Evolutionary conservation across 2,888 invertebrate genomes (phyloP).

Genomic region (Xanthostigma xanthostigma): DNA sequence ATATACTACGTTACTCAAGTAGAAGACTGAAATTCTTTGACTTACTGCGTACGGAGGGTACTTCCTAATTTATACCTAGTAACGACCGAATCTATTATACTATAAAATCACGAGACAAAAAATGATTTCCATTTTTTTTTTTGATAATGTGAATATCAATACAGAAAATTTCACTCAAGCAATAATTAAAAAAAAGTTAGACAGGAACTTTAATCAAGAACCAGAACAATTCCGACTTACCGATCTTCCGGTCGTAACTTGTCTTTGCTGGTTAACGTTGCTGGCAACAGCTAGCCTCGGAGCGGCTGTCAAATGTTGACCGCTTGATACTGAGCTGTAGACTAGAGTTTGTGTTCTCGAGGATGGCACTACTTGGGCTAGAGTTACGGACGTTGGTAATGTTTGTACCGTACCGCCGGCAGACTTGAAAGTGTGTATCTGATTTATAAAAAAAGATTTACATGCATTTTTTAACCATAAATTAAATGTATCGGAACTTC

Average conservation of each 20-base stretch:
- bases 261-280: constrained; percentile 17
- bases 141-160: too few relatives aligned
- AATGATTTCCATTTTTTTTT: too few relatives aligned
- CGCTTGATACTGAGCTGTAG: constrained; percentile 22
- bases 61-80: too few relatives aligned
- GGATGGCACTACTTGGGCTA: constrained; percentile 25
- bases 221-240: constrained; percentile 10
- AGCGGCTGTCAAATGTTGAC: constrained; percentile 18
- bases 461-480: background rate
- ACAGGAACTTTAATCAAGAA: background rate
- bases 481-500: too few relatives aligned
- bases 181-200: too few relatives aligned
- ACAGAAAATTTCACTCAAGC: too few relatives aligned
- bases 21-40: too few relatives aligned
- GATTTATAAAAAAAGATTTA: constrained; percentile 1
- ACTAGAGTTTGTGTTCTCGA: constrained; percentile 27
- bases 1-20: too few relatives aligned
- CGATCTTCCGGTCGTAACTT: constrained; percentile 14
- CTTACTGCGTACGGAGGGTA: too few relatives aligned
- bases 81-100: too few relatives aligned
- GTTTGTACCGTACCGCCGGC: constrained; percentile 21
- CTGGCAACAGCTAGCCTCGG: constrained; percentile 24
- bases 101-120: too few relatives aligned
- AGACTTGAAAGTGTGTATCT: constrained; percentile 25
- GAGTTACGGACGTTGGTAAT: constrained; percentile 24